Percentiles rank a stretch among this genome's conserved stretches.
phyloP scores from a whole-genome alignment of 1,140 invertebrate species.

The Trypoxylus dichotomus region DNA sequence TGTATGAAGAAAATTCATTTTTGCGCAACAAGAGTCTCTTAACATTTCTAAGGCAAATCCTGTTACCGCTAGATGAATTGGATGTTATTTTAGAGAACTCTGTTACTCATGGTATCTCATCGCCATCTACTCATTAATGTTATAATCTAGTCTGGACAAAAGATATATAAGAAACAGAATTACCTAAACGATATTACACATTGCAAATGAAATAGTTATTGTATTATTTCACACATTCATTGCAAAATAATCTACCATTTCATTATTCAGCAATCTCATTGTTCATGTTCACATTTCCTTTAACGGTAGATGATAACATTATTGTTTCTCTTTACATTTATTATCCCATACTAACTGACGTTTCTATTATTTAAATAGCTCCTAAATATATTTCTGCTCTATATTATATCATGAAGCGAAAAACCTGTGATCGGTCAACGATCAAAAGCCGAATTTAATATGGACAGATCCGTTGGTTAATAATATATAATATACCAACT shows the following conservation, averaged over 20 bases:
- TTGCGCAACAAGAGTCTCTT: slow-evolving; percentile 81
- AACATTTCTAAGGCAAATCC: slow-evolving; percentile 88
- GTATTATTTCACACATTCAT: background rate
- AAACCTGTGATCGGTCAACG: too few species aligned
- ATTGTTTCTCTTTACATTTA: too few species aligned
- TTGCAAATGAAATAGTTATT: background rate
- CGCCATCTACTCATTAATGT: slow-evolving; percentile 44
- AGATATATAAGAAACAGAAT: background rate
- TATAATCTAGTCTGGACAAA: slow-evolving; percentile 17
- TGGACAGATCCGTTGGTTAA: too few species aligned
- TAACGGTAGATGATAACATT: too few species aligned
- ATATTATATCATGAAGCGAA: too few species aligned
- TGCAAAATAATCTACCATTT: background rate
- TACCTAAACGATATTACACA: slow-evolving; percentile 20
- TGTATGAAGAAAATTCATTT: slow-evolving; percentile 97
- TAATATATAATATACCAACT: too few species aligned
- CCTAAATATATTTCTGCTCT: too few species aligned
- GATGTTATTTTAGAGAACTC: slow-evolving; percentile 92
- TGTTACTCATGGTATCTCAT: slow-evolving; percentile 87
- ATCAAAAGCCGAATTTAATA: too few species aligned
- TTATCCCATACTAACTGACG: too few species aligned
- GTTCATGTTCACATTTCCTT: too few species aligned
- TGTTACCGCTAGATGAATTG: slow-evolving; percentile 90
- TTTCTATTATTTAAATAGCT: too few species aligned
- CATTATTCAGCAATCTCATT: too few species aligned